Evolutionary conservation across 2,797 vertebrate species (phyloP).

Genomic region (Brachyalestes nurse): DNA sequence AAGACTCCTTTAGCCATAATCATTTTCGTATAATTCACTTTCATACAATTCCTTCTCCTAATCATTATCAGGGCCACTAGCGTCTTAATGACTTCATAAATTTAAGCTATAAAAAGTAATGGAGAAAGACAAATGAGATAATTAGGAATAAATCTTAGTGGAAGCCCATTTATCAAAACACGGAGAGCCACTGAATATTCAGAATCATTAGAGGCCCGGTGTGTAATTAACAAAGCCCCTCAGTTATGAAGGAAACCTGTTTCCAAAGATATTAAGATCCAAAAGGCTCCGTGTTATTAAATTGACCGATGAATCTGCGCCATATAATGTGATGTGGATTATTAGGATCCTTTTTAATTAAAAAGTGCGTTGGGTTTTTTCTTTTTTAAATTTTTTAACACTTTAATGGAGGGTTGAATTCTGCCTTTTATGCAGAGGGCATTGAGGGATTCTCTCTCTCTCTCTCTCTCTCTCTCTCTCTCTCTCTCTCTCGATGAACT

Average conservation of each 20-base stretch:
- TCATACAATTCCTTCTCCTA: slow-evolving; percentile 90
- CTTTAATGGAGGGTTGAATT: slow-evolving; percentile 85
- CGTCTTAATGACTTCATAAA: slow-evolving; percentile 98
- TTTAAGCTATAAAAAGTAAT: slow-evolving; percentile 99
- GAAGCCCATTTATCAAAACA: slow-evolving; percentile 98
- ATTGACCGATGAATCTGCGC: slow-evolving; percentile 88
- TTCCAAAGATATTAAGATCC: slow-evolving; percentile 86
- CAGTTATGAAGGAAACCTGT: slow-evolving; percentile 87
- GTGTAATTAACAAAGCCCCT: slow-evolving; percentile 94
- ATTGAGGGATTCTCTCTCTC: slow-evolving; percentile 58
- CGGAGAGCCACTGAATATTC: slow-evolving; percentile 96
- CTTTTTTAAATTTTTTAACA: slow-evolving; percentile 83
- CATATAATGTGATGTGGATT: slow-evolving; percentile 89
- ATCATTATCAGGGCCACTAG: slow-evolving; percentile 90
- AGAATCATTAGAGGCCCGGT: slow-evolving; percentile 93
- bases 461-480: background rate
- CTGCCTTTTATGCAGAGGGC: slow-evolving; percentile 78
- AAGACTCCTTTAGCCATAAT: slow-evolving; percentile 88
- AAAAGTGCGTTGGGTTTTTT: slow-evolving; percentile 82
- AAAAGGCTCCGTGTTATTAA: slow-evolving; percentile 87
- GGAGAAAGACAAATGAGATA: slow-evolving; percentile 99
- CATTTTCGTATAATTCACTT: slow-evolving; percentile 90
- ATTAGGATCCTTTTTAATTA: slow-evolving; percentile 90
- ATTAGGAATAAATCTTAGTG: slow-evolving; percentile 99
- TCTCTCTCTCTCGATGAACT: slow-evolving; percentile 50